Conservation (phyloP, 2,797 vertebrate species). For the Rhynchonycteris naso region DNA sequence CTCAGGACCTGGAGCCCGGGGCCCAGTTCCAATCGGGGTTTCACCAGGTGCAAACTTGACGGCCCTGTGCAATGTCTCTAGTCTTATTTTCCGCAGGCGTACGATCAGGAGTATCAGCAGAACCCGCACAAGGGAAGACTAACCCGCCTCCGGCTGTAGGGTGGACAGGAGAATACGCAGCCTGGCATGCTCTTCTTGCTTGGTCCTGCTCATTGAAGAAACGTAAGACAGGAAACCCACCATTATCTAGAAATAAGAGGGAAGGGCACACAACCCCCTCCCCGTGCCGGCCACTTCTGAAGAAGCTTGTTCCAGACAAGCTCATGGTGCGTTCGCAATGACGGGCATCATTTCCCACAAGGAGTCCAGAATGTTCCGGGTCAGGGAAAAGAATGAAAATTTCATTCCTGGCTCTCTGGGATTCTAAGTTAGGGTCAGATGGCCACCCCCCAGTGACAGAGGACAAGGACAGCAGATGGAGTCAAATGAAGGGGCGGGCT, state of each 20-base stretch:
- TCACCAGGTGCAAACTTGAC: background rate
- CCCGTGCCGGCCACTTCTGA: background rate
- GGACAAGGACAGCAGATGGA: too few relatives aligned
- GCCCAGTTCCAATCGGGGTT: background rate
- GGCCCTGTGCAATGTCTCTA: background rate
- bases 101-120: background rate
- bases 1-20: too few relatives aligned
- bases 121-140: fast-evolving
- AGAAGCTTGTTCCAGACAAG: background rate
- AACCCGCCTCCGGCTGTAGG: background rate
- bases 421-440: background rate
- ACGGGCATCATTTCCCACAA: background rate
- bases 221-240: too few relatives aligned
- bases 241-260: background rate
- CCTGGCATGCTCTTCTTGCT: background rate
- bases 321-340: background rate
- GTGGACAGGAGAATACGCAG: background rate
- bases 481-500: background rate
- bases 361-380: background rate
- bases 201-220: background rate
- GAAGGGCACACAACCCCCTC: background rate
- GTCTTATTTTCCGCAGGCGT: background rate
- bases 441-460: too few relatives aligned
- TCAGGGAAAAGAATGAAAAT: background rate
- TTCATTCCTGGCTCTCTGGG: background rate